Evolutionary conservation across 2,797 vertebrate species (phyloP), one percentile per base, ranked within the genome.

Genomic region (Sternotherus odoratus): DNA sequence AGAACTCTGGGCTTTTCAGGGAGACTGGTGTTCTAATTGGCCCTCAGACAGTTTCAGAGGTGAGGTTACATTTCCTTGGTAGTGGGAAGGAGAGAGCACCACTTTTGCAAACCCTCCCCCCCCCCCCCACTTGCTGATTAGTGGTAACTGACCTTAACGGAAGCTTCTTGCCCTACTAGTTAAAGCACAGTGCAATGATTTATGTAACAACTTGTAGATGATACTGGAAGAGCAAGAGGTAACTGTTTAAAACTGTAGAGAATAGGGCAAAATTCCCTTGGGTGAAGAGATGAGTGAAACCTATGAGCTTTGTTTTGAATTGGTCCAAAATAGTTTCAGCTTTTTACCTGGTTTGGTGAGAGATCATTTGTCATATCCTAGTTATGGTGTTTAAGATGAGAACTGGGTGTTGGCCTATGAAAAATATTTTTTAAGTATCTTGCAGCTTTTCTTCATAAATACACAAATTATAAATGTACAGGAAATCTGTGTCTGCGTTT

Each of bases 201-300:
- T 46, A 26, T 43, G 33, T 36, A 36, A 13, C 26, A 77, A 16
- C 89, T 88, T 86, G 89, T 54, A 81, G 30, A 17, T 9, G 51
- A 77, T 82, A 5, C 12, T 23, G 24, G 50, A 43, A 13, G 33
- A 57, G 19, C 23, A 53, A 46, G 69, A 36, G 13, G 19, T 23
- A 63, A 30, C 33, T 26, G 26, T 36, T 91, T 15, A 12, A 69
- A 75, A 75, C 26, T 0, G 0, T 87, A 51, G 16, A 1, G 4
- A 0, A 1, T 5, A 53, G 19, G 1, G 12, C 0, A 0, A 49
- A 86, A n/a, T 17, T 9, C 80, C 4, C 6, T 1, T 5, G 15
- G 60, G 28, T 46, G 5, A 12, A 69, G 9, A 9, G 1, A 1
- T 28, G 10, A 8, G 5, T 10, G 39, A 46, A 28, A 74, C 69